A percentile compares a stretch with the other conserved stretches of the same genome.
phyloP scores from a whole-genome alignment of 2,888 invertebrate genomes.

The Hypomecis atomaria region DNA sequence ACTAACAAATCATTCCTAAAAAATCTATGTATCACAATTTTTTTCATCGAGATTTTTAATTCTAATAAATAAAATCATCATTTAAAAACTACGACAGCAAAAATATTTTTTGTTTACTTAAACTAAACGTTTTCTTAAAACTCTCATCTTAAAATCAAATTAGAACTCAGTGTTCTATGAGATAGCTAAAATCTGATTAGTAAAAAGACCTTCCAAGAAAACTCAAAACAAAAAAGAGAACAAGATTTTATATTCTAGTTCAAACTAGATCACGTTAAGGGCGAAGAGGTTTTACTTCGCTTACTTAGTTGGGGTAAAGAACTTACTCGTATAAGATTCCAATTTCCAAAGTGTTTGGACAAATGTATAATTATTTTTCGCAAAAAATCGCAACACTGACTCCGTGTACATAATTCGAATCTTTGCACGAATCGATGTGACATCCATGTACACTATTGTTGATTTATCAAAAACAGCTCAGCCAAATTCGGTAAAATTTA shows the following conservation, averaged over 20 bases:
- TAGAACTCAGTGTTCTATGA: slow-evolving; percentile 5
- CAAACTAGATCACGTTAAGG: slow-evolving; percentile 5
- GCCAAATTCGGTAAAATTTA: no score
- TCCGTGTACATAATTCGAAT: no score
- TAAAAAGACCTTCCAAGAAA: slow-evolving; percentile 5
- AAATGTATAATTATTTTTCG: no score
- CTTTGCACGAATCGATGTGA: no score
- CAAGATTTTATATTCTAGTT: slow-evolving; percentile 9
- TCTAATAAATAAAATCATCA: not conserved
- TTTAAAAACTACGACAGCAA: not conserved
- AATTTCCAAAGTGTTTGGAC: slow-evolving; percentile 11
- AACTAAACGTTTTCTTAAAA: slow-evolving; percentile 1
- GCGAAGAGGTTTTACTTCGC: slow-evolving; percentile 1
- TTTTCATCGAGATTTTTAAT: not conserved
- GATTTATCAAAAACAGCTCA: no score
- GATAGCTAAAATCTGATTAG: not conserved
- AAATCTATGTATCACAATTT: no score
- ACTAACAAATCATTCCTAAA: no score
- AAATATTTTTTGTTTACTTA: not conserved
- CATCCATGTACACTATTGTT: no score
- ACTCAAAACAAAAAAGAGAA: no score
- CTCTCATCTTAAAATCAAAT: slow-evolving; percentile 9
- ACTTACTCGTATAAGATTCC: slow-evolving; percentile 3
- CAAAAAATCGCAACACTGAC: no score
- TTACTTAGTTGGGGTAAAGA: not conserved